Evolutionary conservation across 2,113 vertebrate genomes (phyloP), one percentile per base, ranked within the genome.

Genomic region (Tachuris rubrigastra): DNA sequence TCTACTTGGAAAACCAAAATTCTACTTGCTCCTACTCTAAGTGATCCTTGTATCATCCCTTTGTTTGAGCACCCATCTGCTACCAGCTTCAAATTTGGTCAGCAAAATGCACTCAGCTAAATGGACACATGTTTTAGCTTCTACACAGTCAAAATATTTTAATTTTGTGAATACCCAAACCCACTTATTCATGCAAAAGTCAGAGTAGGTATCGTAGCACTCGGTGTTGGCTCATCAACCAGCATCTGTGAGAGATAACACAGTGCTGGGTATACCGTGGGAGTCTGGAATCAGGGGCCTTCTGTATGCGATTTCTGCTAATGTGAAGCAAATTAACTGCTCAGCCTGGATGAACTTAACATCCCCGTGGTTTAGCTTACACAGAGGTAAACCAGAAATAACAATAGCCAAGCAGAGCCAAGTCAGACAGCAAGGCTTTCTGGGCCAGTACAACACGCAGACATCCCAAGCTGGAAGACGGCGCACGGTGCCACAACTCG

Each of bases 401-500:
- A 67, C 31, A 87, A 42, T 2, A 76, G 28, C 8, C 58, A 68
- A 37, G 49, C 46, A 91, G 7, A 67, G 37, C 21, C 55, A 74
- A 71, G 59, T 27, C 41, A 74, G 63, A 47, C 21, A 50, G 58
- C 59, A 39, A 50, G 69, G 37, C 27, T 71, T 28, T 50, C 28
- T 35, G 37, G 30, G 42, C 59, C 72, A 46, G 42, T 11, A 19
- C 3, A 4, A 6, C 14, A 28, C 0, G 4, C 42, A 74, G 59
- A 35, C 19, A 25, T 5, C 7, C 9, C 24, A 1, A 2, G 9
- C 19, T 66, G 58, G 42, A 21, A 69, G 49, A 44, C 21, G 33
- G 30, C 4, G 1, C 37, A 1, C 0, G 5, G 35, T 63, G 35
- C 33, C 60, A 19, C 8, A 0, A 1, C 16, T 42, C 35, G 50